Base-by-base conservation (phyloP, 2,888 invertebrate genomes). In the Steinernema carpocapsae region DNA sequence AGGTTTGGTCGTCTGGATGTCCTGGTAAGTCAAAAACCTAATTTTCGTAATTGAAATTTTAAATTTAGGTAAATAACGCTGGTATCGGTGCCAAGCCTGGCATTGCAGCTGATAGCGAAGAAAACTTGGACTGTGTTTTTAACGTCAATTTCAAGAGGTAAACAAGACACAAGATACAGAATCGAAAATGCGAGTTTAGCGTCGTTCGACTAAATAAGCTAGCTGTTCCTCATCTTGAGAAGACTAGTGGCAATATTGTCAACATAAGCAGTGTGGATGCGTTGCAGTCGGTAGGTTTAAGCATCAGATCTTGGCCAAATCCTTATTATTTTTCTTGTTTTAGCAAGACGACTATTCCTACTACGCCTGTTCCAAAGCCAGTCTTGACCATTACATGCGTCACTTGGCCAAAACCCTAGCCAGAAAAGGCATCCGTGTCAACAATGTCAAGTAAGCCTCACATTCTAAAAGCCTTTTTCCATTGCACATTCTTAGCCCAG, bases 61-160 rank as follows among this genome's bases (percentile, higher is more conserved):
- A 7, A 10, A 0, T 10, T 64, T 19, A 64, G 51, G 48, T 73
- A 6, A 73, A 73, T 29, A 73, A 73, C 52, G 73, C 73, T n/a
- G 73, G 73, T 22, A 59, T 73, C 22, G 73, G 70, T 14, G 24
- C 45, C 19, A 73, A 73, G 64, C 32, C 46, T 10, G 51, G 71
- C 22, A 29, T 45, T 7, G 22, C 19, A 14, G 32, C 29, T 0
- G 19, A 64, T 4, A n/a, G n/a, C 48, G 48, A 48, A 48, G 48
- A 48, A 14, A 48, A 48, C 19, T 14, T 48, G n/a, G 48, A 48
- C 17, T 48, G 17, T 14, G 19, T 19, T 19, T 48, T 48, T 14
- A 14, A 48, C 48, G 48, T 48, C 48, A 48, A 48, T 19, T 17
- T 48, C 48, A 48, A 48, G 17, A 19, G n/a, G 48, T 48, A 19